phyloP scores from a whole-genome alignment of 2,113 vertebrate genomes.

The Neolamprologus toae region DNA sequence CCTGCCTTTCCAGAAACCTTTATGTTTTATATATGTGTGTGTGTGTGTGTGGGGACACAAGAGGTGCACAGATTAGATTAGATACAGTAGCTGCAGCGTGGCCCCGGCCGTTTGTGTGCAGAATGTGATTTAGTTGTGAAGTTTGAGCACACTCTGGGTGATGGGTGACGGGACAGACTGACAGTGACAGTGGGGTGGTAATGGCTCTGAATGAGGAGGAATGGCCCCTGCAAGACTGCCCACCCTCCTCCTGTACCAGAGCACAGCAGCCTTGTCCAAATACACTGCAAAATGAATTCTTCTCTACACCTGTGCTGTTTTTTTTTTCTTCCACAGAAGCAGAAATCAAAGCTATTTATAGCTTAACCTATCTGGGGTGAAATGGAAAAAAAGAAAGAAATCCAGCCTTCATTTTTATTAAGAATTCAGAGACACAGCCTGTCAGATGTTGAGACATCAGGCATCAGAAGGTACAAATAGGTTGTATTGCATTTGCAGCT shows the following conservation, averaged over 20 bases:
- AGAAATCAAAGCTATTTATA: conserved; percentile 39
- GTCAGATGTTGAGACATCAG: conserved; percentile 9
- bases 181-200: conserved; percentile 62
- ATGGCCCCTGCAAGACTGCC: conserved; percentile 49
- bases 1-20: conserved; percentile 1
- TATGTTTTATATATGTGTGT: background rate
- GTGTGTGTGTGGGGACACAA: conserved; percentile 11
- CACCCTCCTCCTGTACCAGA: conserved; percentile 4
- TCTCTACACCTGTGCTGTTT: conserved; percentile 31
- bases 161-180: conserved; percentile 60
- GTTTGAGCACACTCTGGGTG: conserved; percentile 47
- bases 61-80: conserved; percentile 66
- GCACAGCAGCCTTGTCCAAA: conserved; percentile 38
- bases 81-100: conserved; percentile 49
- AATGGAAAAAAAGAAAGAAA: conserved; percentile 25
- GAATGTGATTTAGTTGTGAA: conserved; percentile 62
- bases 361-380: conserved; percentile 1
- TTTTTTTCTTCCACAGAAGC: background rate
- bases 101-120: conserved; percentile 43
- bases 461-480: background rate
- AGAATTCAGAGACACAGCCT: background rate
- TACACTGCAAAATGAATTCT: conserved; percentile 43
- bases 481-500: background rate
- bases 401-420: conserved; percentile 21
- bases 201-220: conserved; percentile 60